Percentiles rank a stretch among this genome's conserved stretches.
phyloP scores from a whole-genome alignment of 2,888 invertebrate species.

The Nomada ruficornis region DNA sequence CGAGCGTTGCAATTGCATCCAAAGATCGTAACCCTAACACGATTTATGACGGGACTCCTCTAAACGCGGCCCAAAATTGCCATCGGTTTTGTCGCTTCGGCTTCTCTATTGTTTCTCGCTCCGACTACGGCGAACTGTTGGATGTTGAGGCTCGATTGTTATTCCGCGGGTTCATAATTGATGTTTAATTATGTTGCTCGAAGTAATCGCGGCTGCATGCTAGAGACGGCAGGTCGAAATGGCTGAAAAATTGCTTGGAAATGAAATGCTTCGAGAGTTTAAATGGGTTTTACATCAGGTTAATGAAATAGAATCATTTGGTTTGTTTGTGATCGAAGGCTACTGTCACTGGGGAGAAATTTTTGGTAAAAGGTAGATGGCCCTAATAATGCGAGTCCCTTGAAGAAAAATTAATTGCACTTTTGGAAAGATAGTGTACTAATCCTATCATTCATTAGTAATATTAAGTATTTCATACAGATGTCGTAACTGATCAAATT shows the following conservation, averaged over 20 bases:
- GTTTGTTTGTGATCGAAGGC: no score
- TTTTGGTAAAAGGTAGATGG: no score
- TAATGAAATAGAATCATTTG: no score
- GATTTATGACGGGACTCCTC: slow-evolving; percentile 12
- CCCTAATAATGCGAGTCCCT: no score
- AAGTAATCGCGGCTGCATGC: slow-evolving; percentile 9
- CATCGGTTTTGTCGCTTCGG: neutral
- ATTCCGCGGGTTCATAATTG: slow-evolving; percentile 11
- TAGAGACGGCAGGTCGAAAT: neutral
- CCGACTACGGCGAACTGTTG: neutral
- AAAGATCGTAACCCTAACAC: slow-evolving; percentile 3
- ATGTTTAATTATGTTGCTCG: slow-evolving; percentile 4
- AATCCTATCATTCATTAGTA: no score
- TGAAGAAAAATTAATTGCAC: no score
- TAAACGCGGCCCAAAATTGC: slow-evolving; percentile 6
- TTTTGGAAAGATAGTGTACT: no score
- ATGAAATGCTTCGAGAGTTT: no score
- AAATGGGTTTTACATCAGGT: no score
- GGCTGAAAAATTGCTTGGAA: neutral
- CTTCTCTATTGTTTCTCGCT: neutral
- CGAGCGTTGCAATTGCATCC: slow-evolving; percentile 25
- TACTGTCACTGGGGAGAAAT: no score
- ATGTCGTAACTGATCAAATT: no score
- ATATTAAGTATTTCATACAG: no score
- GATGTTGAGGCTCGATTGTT: slow-evolving; percentile 25